Evolutionary conservation across 2,797 vertebrate species (phyloP).

Genomic region (Gymnothorax javanicus): DNA sequence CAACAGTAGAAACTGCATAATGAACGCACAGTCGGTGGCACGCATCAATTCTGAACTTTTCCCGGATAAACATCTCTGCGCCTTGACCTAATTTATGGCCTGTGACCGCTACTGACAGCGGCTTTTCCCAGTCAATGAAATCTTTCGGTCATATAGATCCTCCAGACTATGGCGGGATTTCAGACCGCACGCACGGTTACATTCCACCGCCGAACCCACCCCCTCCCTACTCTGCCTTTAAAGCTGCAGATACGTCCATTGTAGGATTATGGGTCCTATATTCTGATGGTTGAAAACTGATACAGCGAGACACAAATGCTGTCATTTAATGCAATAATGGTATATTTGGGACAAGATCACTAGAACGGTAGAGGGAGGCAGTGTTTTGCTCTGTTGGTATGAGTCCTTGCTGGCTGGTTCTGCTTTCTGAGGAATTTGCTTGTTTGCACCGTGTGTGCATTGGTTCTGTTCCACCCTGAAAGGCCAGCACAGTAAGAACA

Average conservation of each 20-base stretch:
- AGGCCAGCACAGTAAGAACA: too few relatives aligned
- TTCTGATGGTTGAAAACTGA: neutral
- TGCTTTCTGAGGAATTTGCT: too few relatives aligned
- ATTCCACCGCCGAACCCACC: neutral
- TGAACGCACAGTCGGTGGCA: conserved; percentile 45
- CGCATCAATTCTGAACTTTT: conserved; percentile 44
- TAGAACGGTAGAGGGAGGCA: too few relatives aligned
- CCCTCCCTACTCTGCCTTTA: conserved; percentile 50
- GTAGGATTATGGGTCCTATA: conserved; percentile 58
- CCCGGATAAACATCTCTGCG: conserved; percentile 46
- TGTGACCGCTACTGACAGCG: conserved; percentile 47
- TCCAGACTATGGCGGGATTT: conserved; percentile 66
- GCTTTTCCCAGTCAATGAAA: conserved; percentile 66
- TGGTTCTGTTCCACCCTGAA: too few relatives aligned
- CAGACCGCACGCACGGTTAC: conserved; percentile 64
- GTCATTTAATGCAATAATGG: neutral
- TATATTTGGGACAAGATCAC: neutral
- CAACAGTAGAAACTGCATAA: conserved; percentile 41
- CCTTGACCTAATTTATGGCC: conserved; percentile 28
- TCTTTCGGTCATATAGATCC: conserved; percentile 59
- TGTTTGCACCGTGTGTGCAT: too few relatives aligned
- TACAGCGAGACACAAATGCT: neutral
- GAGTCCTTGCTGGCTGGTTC: too few relatives aligned
- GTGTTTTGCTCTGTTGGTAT: too few relatives aligned
- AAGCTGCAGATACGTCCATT: conserved; percentile 77